Base-by-base conservation (phyloP, 2,797 vertebrate species). In the Danio jaintianensis region DNA sequence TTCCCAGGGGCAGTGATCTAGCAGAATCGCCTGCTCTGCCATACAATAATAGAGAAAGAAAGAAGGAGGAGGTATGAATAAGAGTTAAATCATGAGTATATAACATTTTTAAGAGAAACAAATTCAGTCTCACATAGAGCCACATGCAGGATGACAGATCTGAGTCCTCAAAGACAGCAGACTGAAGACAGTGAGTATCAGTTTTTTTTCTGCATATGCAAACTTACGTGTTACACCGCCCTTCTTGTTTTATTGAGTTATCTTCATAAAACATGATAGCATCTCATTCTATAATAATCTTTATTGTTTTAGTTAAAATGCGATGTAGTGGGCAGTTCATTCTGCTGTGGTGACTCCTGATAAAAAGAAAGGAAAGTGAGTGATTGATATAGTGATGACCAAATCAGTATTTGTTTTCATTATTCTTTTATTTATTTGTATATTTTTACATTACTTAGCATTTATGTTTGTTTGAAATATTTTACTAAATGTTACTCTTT, bases 61-160 rank as follows among this genome's bases (percentile, higher is more conserved):
- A 52, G 10, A 7, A 55, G 52, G 38, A 43, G 10, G 16, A 7
- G 22, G 16, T 52, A 50, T 50, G 9, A 53, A 53, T 53, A 53
- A 40, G 29, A 40, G 36, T 70, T 53, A 4, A 4, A 40, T 70
- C 36, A 18, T 18, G 50, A 20, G 18, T 63, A 63, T 40, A 63
- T 52, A 64, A 10, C n/a, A 42, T 7, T 22, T 64, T 53, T 22
- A 63, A n/a, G 40, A 53, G n/a, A 6, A 13, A 36, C 29, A 59
- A 22, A 63, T 48, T 43, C 22, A 67, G n/a, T n/a, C n/a, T n/a
- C 38, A 66, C 15, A 50, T 8, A 50, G 22, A 78, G 16, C 10
- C 63, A 64, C 53, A 76, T n/a, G 50, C 50, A 64, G 13, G 79
- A 55, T 76, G 74, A 38, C 48, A 76, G 74, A 64, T n/a, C 55